Evolutionary conservation across 2,113 vertebrate species (phyloP), one percentile per base, ranked within the genome.

Genomic region (Neolamprologus ventralis): DNA sequence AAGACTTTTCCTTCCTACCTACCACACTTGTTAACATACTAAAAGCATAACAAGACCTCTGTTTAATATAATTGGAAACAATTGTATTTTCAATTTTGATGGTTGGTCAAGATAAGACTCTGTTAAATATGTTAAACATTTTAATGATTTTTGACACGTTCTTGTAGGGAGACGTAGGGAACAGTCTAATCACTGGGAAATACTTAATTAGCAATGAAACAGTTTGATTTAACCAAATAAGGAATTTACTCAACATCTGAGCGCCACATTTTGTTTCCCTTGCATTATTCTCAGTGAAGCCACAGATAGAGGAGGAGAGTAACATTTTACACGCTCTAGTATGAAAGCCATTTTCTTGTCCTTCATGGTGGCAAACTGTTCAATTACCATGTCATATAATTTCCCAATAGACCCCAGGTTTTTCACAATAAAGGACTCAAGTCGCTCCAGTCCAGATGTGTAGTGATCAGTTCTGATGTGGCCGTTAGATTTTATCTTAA

Each of bases 341-440:
- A 55, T 26, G 26, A 85, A 87, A 84, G 55, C 0, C 65, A 21
- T 83, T 35, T 26, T 57, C 53, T 58, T 85, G 85, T 89, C 87
- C 85, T 90, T 86, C 63, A 79, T 49, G 42, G 81, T 80, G 13
- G 37, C 53, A 78, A 79, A 49, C 35, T 47, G 14, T 88, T 90
- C 82, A 80, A 81, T 81, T 87, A 83, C 89, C 71, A 88, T 89
- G 83, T 83, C 73, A 85, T 83, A 45, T 79, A 55, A 84, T 87
- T 89, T 79, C 85, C 63, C 80, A 80, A 53, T 33, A 71, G 65
- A 53, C 40, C 75, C 58, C 11, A 47, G 51, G 26, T 84, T 88
- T 90, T 88, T 82, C 79, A 81, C 84, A 86, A 88, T 78, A 85
- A 53, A 78, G 37, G 58, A 63, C 35, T 85, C 55, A n/a, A n/a